A percentile compares a stretch with the other conserved stretches of the same genome.
Evolutionary conservation across 1,140 invertebrate species (phyloP).

Genomic region (Heliconius melpomene): DNA sequence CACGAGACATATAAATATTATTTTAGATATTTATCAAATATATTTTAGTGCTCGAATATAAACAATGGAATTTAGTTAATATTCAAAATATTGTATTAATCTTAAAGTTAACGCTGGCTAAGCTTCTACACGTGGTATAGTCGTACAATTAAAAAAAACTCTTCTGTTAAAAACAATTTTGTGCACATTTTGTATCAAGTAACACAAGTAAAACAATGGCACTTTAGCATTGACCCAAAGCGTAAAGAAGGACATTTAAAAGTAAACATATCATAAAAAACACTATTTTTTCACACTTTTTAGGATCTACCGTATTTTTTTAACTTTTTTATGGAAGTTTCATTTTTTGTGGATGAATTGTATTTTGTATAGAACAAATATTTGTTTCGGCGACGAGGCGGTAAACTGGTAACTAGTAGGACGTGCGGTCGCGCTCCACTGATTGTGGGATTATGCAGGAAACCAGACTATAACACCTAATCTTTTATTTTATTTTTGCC

Average conservation of each 20-base stretch:
- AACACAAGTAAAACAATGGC: background rate
- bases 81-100: too few species aligned
- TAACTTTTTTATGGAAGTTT: background rate
- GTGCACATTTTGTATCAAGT: background rate
- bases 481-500: conserved; percentile 20
- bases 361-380: conserved; percentile 48
- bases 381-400: conserved; percentile 49
- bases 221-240: background rate
- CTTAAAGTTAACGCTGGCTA: too few species aligned
- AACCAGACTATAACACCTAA: conserved; percentile 28
- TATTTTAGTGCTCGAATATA: too few species aligned
- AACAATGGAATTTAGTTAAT: too few species aligned
- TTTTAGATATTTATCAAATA: background rate
- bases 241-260: background rate
- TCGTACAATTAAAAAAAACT: too few species aligned
- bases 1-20: conserved; percentile 16
- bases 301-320: background rate
- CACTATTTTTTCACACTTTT: background rate
- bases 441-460: conserved; percentile 40
- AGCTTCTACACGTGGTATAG: too few species aligned
- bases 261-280: background rate
- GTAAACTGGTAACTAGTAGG: conserved; percentile 28
- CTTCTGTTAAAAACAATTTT: background rate
- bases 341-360: conserved; percentile 34
- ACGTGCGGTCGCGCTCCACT: conserved; percentile 51